These are phyloP conservation scores for Xestia xanthographa DNA, from an alignment of 2,888 invertebrate species.

Conservation along the genomic window DNA sequence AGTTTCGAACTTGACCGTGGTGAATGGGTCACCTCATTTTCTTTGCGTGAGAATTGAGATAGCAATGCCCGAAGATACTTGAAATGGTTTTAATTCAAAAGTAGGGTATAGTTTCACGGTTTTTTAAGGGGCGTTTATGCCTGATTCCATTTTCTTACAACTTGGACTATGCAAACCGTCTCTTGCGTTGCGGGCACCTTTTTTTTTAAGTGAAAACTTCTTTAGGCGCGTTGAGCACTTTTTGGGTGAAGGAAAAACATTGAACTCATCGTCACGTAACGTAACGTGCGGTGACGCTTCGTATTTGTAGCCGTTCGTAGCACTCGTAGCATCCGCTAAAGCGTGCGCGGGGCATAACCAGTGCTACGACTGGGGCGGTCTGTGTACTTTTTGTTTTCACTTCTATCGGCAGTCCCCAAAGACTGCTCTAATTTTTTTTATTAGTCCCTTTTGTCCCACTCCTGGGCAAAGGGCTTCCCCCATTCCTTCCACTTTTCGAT, in stretches of 20 bases:
- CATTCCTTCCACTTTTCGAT: background rate
- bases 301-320: no score
- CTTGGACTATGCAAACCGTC: background rate
- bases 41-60: constrained; percentile 3
- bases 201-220: no score
- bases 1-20: constrained; percentile 47
- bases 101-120: background rate
- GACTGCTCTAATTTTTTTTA: no score
- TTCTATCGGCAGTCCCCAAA: no score
- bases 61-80: background rate
- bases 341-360: no score
- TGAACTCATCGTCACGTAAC: no score
- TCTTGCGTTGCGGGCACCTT: background rate
- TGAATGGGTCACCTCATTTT: constrained; percentile 47
- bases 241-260: no score
- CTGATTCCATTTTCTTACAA: background rate
- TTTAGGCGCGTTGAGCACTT: no score
- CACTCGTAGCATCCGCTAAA: no score
- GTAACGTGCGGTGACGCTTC: no score
- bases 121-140: background rate
- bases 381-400: no score
- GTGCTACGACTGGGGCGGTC: no score
- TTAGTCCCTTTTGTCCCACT: background rate
- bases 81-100: background rate
- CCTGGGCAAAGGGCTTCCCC: background rate